Evolutionary conservation across 2,888 invertebrate genomes (phyloP).

Genomic region (Tetranychus piercei): DNA sequence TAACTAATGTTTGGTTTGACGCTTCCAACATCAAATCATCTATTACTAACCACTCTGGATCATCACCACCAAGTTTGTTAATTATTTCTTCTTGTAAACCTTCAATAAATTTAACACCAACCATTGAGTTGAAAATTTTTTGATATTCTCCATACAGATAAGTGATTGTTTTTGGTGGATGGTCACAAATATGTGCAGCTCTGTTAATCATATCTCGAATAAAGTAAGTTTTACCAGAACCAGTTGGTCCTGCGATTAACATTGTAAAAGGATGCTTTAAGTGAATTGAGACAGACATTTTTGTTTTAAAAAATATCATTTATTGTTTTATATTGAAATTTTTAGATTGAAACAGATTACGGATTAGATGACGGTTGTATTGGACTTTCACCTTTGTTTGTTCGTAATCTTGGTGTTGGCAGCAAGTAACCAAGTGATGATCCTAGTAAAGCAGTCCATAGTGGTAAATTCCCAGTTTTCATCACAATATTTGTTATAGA

Average conservation of each 20-base stretch:
- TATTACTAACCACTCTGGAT: neutral
- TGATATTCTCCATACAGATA: neutral
- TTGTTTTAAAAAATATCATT: no score
- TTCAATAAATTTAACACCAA: neutral
- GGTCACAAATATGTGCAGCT: neutral
- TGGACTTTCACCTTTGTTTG: no score
- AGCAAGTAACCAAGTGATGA: neutral
- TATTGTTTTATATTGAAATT: no score
- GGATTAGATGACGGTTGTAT: no score
- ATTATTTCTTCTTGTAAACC: neutral
- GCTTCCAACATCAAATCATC: neutral
- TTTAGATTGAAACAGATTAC: no score
- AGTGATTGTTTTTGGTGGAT: neutral
- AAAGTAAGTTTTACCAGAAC: neutral
- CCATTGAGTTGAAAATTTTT: neutral
- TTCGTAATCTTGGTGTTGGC: neutral
- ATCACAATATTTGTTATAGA: neutral
- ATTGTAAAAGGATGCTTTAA: neutral
- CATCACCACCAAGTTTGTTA: neutral
- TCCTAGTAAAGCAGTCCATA: neutral
- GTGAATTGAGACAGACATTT: neutral
- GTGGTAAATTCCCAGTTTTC: neutral
- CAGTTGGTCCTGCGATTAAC: neutral
- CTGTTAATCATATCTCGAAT: neutral
- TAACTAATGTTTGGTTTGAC: neutral